These are phyloP conservation scores for Formica selysi DNA, from an alignment of 1,140 invertebrate species.

Conservation along the genomic window DNA sequence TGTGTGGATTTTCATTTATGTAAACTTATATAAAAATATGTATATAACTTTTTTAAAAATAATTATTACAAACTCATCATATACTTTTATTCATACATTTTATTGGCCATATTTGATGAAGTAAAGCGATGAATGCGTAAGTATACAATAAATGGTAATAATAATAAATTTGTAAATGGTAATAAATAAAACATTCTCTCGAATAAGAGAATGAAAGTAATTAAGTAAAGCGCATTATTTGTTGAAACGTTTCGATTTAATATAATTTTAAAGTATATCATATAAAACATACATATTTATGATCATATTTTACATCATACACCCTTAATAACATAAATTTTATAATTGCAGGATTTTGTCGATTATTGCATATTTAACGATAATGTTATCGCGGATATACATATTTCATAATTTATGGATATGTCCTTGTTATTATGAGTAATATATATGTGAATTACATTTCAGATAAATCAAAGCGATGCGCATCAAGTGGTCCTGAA, in stretches of 20 bases:
- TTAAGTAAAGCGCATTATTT: slow-evolving; percentile 29
- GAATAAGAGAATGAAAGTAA: slow-evolving; percentile 29
- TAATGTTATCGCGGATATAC: neutral
- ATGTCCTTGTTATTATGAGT: neutral
- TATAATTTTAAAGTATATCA: slow-evolving; percentile 32
- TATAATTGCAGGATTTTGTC: slow-evolving; percentile 25
- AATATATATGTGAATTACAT: slow-evolving; percentile 56
- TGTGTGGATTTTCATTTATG: no score
- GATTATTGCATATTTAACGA: slow-evolving; percentile 1
- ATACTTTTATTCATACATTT: neutral
- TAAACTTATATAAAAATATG: no score
- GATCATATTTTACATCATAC: slow-evolving; percentile 30
- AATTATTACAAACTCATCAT: neutral
- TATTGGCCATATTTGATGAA: neutral
- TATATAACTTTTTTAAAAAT: neutral
- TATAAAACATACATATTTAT: slow-evolving; percentile 35
- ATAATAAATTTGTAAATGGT: slow-evolving; percentile 29
- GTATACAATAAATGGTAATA: slow-evolving; percentile 25
- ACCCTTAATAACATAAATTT: slow-evolving; percentile 19
- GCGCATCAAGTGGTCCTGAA: slow-evolving; percentile 89
- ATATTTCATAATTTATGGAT: neutral
- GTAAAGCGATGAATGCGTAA: neutral
- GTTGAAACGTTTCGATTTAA: slow-evolving; percentile 37
- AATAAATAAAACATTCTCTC: slow-evolving; percentile 26
- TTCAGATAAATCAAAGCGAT: slow-evolving; percentile 81